Evolutionary conservation across 35 echinoderm and acorn worm genomes (phyloP), one percentile per base, ranked within the genome.

Genomic region (Hemicentrotus pulcherrimus): DNA sequence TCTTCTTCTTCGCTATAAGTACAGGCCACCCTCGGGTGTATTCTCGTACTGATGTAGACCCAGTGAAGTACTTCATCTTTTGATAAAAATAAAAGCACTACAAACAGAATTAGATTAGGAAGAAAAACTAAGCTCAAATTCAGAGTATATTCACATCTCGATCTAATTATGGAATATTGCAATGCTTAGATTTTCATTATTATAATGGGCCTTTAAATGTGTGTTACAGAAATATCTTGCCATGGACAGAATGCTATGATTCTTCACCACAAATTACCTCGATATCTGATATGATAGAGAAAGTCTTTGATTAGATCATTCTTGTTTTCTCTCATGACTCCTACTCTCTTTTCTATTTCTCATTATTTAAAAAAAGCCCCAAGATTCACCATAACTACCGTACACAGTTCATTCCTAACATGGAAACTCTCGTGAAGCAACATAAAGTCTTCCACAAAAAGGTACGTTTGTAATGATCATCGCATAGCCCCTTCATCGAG

Each of bases 381-480:
- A 46, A 91, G 55, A 89, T 95, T 41, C 94, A 96, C 61, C 97
- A 97, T 87, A 97, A 97, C 94, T 97, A 97, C 94, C 61, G 97
- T 86, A 97, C 97, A 7, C 97, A 97, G 55, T 97, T 97, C 95
- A n/a, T 94, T 52, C 97, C 94, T 32, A 97, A 97, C 60, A 91
- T 46, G 5, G 47, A 86, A 9, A 24, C 94, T 31, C 33, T 58
- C n/a, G 58, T 85, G 8, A 94, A 94, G 46, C 97, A 97, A 32
- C 50, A 19, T 4, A 48, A 48, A 47, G 22, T 65, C 10, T 97
- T 95, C 89, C 4, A 94, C 19, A 95, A 97, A 86, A 71, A 52
- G 95, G 97, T 97, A 94, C 45, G 2, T 5, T n/a, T 47, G 9
- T 0, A 47, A 90, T 14, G 5, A 0, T 78, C 22, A 28, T 78